Conservation (phyloP, 2,888 invertebrate species). For the Dioctria linearis region DNA sequence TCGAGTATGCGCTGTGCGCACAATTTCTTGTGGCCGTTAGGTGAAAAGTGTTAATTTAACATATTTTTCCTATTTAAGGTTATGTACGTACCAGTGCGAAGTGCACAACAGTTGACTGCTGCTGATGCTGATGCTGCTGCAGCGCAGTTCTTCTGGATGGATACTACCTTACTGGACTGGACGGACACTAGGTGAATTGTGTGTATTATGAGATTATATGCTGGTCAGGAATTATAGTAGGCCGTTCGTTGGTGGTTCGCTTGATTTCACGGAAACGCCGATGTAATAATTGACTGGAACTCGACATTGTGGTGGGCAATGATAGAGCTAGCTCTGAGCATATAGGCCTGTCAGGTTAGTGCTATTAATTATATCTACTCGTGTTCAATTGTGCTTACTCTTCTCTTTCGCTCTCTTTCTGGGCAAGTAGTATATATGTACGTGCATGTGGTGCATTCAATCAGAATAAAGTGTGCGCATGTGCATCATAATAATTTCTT, state of each 20-base stretch:
- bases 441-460: too few species aligned
- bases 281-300: conserved; percentile 50
- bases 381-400: conserved; percentile 1
- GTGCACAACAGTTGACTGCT: conserved; percentile 8
- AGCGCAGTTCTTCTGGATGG: background rate
- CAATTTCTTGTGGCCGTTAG: conserved; percentile 48
- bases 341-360: conserved; percentile 50
- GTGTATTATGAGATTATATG: conserved; percentile 7
- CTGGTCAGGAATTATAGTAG: background rate
- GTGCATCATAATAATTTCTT: background rate
- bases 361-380: conserved; percentile 48
- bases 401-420: background rate
- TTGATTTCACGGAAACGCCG: conserved; percentile 51
- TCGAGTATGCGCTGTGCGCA: conserved; percentile 47
- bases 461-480: too few species aligned
- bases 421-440: background rate
- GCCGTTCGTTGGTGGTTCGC: conserved; percentile 8
- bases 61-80: conserved; percentile 55
- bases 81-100: conserved; percentile 36
- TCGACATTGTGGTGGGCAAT: conserved; percentile 40
- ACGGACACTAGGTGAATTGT: background rate
- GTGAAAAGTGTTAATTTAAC: conserved; percentile 57
- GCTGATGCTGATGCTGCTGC: background rate
- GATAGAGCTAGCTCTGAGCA: background rate
- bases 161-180: background rate